Evolutionary conservation across 2,797 vertebrate genomes (phyloP).

Genomic region (Acrossocheilus wenchowensis): DNA sequence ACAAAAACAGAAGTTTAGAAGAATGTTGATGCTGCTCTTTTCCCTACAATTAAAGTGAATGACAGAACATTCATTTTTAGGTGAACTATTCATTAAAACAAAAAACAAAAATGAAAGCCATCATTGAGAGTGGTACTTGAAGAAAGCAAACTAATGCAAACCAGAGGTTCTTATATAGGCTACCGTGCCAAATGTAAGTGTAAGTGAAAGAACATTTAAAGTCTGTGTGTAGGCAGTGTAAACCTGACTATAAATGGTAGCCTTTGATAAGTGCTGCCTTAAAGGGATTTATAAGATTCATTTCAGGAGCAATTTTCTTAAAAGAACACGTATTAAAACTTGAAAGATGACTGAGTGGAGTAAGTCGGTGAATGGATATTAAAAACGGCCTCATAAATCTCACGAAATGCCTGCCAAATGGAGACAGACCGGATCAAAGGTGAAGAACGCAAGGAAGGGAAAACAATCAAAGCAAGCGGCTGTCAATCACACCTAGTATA

Average conservation of each 20-base stretch:
- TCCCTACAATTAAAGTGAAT: background rate
- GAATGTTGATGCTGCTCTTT: background rate
- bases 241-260: conserved; percentile 1
- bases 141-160: background rate
- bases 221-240: background rate
- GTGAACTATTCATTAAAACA: background rate
- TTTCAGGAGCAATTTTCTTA: conserved; percentile 4
- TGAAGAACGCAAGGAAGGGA: conserved; percentile 8
- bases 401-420: background rate
- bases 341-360: background rate
- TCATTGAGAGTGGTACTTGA: background rate
- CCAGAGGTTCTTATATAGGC: background rate
- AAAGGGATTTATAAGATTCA: background rate
- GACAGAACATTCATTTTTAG: background rate
- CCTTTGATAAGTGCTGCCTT: background rate
- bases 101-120: background rate
- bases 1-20: background rate
- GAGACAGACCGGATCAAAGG: conserved; percentile 5
- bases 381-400: conserved; percentile 8
- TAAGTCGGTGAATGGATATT: background rate
- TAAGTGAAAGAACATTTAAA: conserved; percentile 1
- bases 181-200: background rate
- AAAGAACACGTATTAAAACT: conserved; percentile 17
- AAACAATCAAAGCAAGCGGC: background rate
- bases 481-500: conserved; percentile 5